A percentile compares a stretch with the other conserved stretches of the same genome.
Evolutionary conservation across 2,797 vertebrate genomes (phyloP).

Genomic region (Periophthalmus magnuspinnatus): DNA sequence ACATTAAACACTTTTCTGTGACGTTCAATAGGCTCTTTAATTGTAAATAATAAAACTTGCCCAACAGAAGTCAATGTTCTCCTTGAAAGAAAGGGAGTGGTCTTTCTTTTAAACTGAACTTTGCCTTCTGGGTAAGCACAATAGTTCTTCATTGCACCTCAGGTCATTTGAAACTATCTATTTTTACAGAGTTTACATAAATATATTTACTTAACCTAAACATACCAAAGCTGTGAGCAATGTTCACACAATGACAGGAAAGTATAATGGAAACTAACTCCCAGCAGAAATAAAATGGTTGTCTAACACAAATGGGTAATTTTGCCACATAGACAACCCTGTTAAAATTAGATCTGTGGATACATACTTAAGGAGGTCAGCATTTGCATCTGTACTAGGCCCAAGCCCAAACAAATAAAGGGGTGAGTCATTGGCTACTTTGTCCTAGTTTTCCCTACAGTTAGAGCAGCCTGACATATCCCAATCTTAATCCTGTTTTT

Average conservation of each 20-base stretch:
- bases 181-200: not conserved
- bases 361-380: too few species aligned
- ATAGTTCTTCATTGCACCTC: constrained; percentile 2
- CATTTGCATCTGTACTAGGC: too few species aligned
- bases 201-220: not conserved
- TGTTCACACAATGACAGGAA: not conserved
- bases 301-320: not conserved
- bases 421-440: too few species aligned
- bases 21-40: not conserved
- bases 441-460: too few species aligned
- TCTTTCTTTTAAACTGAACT: too few species aligned
- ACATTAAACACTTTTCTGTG: not conserved
- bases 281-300: not conserved
- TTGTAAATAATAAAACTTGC: not conserved
- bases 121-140: not conserved
- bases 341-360: not conserved
- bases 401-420: too few species aligned
- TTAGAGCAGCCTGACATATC: too few species aligned
- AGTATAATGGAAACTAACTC: not conserved
- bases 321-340: not conserved
- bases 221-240: not conserved
- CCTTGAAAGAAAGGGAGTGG: not conserved
- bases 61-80: not conserved
- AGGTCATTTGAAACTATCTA: not conserved
- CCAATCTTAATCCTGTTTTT: too few species aligned